Conservation (phyloP, 2,888 invertebrate species). For the Eulithis testata region DNA sequence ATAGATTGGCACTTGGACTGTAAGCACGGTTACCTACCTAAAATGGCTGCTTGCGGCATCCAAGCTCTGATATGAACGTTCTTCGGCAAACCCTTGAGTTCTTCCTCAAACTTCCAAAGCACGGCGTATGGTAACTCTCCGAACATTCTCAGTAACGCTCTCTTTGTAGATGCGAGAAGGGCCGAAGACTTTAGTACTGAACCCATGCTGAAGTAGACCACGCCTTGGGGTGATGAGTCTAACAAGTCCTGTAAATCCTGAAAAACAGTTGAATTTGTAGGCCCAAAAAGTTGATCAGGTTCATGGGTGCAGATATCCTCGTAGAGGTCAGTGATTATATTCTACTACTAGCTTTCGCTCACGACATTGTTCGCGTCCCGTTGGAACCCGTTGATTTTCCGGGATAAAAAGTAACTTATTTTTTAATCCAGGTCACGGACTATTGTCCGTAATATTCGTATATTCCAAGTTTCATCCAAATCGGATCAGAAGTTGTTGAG, state of each 20-base stretch:
- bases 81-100: slow-evolving; percentile 61
- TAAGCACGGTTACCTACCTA: slow-evolving; percentile 58
- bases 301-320: too few relatives aligned
- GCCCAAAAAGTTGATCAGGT: too few relatives aligned
- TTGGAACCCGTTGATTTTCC: too few relatives aligned
- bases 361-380: too few relatives aligned
- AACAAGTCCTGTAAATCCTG: slow-evolving; percentile 67
- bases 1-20: too few relatives aligned
- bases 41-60: slow-evolving; percentile 81
- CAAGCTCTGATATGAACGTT: slow-evolving; percentile 76
- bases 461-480: too few relatives aligned
- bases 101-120: slow-evolving; percentile 80
- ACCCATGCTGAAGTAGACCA: slow-evolving; percentile 73
- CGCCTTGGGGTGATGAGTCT: slow-evolving; percentile 60
- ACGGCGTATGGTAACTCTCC: slow-evolving; percentile 64
- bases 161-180: slow-evolving; percentile 46
- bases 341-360: too few relatives aligned
- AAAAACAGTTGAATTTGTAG: neutral
- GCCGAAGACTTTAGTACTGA: slow-evolving; percentile 57
- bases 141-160: slow-evolving; percentile 53
- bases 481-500: too few relatives aligned
- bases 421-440: too few relatives aligned
- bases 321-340: too few relatives aligned
- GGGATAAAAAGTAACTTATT: too few relatives aligned
- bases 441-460: too few relatives aligned